Conservation (phyloP, 2,888 invertebrate species). For the Dryocosmus kuriphilus region DNA sequence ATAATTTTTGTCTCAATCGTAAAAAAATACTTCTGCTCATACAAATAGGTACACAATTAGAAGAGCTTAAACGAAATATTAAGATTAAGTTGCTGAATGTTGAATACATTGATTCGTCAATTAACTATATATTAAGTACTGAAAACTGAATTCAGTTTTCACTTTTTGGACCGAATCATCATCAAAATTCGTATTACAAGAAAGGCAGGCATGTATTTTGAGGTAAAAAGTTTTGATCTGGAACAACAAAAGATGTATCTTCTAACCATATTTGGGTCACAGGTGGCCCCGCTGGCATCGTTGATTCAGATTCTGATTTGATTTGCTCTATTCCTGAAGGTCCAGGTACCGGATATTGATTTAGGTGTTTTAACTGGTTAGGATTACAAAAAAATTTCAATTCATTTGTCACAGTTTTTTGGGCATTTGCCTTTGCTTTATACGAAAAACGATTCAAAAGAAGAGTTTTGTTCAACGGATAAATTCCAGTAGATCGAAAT, state of each 20-base stretch:
- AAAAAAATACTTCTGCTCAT: too few species aligned
- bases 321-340: not conserved
- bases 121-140: too few species aligned
- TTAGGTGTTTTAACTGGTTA: not conserved
- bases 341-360: not conserved
- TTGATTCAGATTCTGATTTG: not conserved
- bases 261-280: not conserved
- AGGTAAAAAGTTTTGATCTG: not conserved
- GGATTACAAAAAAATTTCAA: not conserved
- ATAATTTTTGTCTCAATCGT: too few species aligned
- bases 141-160: too few species aligned
- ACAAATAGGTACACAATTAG: too few species aligned
- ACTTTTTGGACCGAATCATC: too few species aligned
- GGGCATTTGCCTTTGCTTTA: not conserved
- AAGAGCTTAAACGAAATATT: too few species aligned
- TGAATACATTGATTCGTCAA: too few species aligned
- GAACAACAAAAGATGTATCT: not conserved
- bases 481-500: conserved; percentile 63
- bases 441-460: not conserved
- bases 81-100: too few species aligned
- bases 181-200: too few species aligned
- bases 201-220: not conserved
- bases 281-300: not conserved
- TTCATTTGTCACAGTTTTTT: not conserved
- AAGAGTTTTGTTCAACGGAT: conserved; percentile 27